Evolutionary conservation across 2,113 vertebrate species (phyloP).

Genomic region (Mesitornis unicolor): DNA sequence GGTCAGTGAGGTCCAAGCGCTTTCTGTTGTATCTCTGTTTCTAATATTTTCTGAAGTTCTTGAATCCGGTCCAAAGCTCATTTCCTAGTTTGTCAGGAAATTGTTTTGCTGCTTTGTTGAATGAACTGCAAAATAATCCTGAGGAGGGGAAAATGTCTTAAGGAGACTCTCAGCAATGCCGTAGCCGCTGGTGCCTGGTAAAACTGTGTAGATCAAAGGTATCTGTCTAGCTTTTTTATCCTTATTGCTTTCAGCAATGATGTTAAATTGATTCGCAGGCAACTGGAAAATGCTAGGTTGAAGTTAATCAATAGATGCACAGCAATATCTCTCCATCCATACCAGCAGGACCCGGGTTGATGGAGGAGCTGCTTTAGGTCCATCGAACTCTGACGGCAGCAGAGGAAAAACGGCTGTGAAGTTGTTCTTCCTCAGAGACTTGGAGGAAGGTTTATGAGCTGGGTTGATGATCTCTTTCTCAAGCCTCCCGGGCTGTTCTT

Average conservation of each 20-base stretch:
- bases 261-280: slow-evolving; percentile 36
- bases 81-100: slow-evolving; percentile 75
- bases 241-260: slow-evolving; percentile 7
- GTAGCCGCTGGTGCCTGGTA: neutral
- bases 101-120: slow-evolving; percentile 70
- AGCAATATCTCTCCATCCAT: neutral
- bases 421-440: neutral
- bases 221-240: neutral
- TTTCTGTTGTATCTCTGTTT: slow-evolving; percentile 69
- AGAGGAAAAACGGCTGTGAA: neutral
- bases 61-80: slow-evolving; percentile 63
- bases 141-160: slow-evolving; percentile 4
- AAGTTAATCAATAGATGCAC: slow-evolving; percentile 39
- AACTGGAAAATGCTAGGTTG: slow-evolving; percentile 20
- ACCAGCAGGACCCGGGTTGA: neutral
- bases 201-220: neutral
- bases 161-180: neutral
- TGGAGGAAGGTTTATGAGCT: neutral
- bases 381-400: neutral
- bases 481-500: neutral
- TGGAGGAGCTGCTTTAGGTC: neutral
- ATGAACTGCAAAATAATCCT: slow-evolving; percentile 50
- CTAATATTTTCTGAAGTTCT: slow-evolving; percentile 59
- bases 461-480: neutral
- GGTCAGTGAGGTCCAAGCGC: slow-evolving; percentile 33